Evolutionary conservation across 2,113 vertebrate genomes (phyloP).

Genomic region (Choloepus hoffmanni): DNA sequence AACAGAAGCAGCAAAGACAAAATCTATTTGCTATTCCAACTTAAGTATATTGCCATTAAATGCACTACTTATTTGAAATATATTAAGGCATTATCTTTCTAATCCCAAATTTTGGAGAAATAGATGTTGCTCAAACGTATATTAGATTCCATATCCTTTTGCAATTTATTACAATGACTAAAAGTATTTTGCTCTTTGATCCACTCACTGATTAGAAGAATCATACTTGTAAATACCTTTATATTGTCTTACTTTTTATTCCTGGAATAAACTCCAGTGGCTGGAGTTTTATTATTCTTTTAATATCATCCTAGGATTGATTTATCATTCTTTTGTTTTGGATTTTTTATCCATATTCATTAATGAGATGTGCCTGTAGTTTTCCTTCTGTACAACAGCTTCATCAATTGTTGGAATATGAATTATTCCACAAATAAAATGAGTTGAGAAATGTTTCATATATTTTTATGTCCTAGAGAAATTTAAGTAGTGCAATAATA

Average conservation of each 20-base stretch:
- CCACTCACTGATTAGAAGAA: neutral
- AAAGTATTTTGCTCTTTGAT: constrained; percentile 14
- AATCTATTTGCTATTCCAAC: neutral
- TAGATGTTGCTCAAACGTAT: neutral
- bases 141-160: neutral
- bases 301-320: neutral
- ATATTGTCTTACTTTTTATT: neutral
- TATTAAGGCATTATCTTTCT: neutral
- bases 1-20: neutral
- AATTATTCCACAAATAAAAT: constrained; percentile 28
- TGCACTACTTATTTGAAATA: neutral
- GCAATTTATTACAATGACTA: neutral
- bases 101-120: constrained; percentile 39
- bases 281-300: neutral
- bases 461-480: neutral
- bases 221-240: constrained; percentile 2
- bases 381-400: neutral
- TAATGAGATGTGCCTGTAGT: neutral
- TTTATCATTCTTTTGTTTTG: neutral
- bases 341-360: constrained; percentile 1
- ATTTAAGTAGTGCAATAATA: neutral
- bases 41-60: neutral
- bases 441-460: neutral
- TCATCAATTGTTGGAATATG: neutral
- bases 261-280: neutral